Evolutionary conservation across 92 coral and sea anemone genomes (phyloP).

Genomic region (Epizoanthus rinbou): DNA sequence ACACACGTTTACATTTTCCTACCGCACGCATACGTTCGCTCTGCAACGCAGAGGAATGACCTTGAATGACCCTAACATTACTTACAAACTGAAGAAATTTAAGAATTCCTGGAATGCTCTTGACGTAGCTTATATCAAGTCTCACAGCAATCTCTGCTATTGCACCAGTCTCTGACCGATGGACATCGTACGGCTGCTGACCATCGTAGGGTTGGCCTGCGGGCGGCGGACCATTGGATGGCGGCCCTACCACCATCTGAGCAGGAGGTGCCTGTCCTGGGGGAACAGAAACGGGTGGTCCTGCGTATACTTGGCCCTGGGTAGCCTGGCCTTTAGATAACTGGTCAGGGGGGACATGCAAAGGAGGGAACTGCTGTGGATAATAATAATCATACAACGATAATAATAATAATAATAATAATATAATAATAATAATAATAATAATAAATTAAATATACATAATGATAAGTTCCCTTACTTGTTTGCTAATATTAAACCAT

Average conservation of each 20-base stretch:
- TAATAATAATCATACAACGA: too few species aligned
- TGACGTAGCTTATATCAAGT: conserved; percentile 16
- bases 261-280: conserved; percentile 7
- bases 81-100: conserved; percentile 16
- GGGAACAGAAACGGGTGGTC: neutral
- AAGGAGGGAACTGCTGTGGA: too few species aligned
- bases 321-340: too few species aligned
- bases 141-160: neutral
- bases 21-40: too few species aligned
- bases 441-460: too few species aligned
- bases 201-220: neutral
- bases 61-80: neutral
- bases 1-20: too few species aligned
- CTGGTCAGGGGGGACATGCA: too few species aligned
- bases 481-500: too few species aligned
- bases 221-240: neutral
- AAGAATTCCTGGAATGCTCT: conserved; percentile 21
- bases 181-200: neutral
- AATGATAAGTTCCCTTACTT: too few species aligned
- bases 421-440: too few species aligned
- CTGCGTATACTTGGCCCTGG: neutral
- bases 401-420: too few species aligned
- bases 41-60: too few species aligned
- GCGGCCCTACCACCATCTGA: neutral
- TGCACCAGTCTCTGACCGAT: conserved; percentile 1